Evolutionary conservation across 1,140 invertebrate genomes (phyloP), one percentile per base, ranked within the genome.

Genomic region (Papilio machaon): DNA sequence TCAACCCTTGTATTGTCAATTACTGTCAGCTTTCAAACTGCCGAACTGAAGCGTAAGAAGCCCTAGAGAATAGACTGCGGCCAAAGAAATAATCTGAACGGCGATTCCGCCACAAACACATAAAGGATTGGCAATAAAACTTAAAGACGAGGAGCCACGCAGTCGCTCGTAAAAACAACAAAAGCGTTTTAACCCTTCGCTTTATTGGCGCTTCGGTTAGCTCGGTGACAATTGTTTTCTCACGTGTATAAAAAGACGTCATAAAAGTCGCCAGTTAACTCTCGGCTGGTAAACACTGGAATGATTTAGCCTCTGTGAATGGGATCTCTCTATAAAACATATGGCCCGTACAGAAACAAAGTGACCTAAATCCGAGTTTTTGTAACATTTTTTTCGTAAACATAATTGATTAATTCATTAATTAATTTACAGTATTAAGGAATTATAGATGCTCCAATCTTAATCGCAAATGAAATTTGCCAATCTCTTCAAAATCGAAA

Each of bases 211-310:
- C 75, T 67, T 79, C 84, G 82, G 76, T 89, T 89, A 87, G 87
- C 88, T 84, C 89, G 54, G 83, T 80, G 84, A 84, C 88, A 87
- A 91, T 92, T 91, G 91, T 91, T 92, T 89, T 90, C 86, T 87
- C 87, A 87, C 84, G 81, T 86, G 87, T 79, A 85, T 90, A 89
- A 91, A 90, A 92, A 86, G 79, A 76, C 78, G 82, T 80, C 80
- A 82, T 89, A 87, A 88, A 88, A 85, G 52, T 43, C 82, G 85
- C 85, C 82, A 82, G 84, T 83, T 83, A 79, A 82, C 83, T 82
- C 60, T 73, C 73, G 73, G 58, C 19, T 49, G 47, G 54, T 58
- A 67, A 67, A 67, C 58, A 54, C 47, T 23, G 49, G 54, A 46
- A 70, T 81, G 79, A 83, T 83, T 83, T 83, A 83, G 77, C 46